phyloP scores from a whole-genome alignment of 92 coral and sea anemone species.

The Bergia puertoricense region DNA sequence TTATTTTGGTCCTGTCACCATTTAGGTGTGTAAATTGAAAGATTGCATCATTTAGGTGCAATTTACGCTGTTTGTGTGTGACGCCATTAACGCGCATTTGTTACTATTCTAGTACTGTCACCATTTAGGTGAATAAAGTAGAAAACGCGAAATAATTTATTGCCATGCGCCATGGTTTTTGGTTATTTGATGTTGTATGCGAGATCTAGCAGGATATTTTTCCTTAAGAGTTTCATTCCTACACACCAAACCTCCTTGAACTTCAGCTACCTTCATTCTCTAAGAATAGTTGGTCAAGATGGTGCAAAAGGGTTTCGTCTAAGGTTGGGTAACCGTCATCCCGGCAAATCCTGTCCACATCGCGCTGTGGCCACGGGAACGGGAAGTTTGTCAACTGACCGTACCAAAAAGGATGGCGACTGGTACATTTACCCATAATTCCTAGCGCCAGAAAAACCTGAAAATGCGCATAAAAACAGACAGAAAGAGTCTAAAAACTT shows the following conservation, averaged over 20 bases:
- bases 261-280: conserved; percentile 46
- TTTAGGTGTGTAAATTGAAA: background rate
- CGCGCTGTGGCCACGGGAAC: conserved; percentile 38
- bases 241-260: conserved; percentile 37
- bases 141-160: too few relatives aligned
- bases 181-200: too few relatives aligned
- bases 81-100: too few relatives aligned
- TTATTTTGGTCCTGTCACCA: background rate
- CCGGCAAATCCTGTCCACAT: conserved; percentile 46
- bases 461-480: too few relatives aligned
- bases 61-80: too few relatives aligned
- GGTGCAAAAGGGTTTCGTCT: conserved; percentile 39
- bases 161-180: too few relatives aligned
- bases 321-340: conserved; percentile 41
- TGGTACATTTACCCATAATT: too few relatives aligned
- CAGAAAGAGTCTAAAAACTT: too few relatives aligned
- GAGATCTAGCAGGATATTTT: too few relatives aligned
- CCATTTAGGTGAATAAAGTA: background rate
- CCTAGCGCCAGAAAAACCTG: too few relatives aligned
- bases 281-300: conserved; percentile 41
- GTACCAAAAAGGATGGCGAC: too few relatives aligned
- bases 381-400: conserved; percentile 1
- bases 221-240: conserved; percentile 18
- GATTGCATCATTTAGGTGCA: background rate
- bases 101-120: too few relatives aligned